Evolutionary conservation across 2,797 vertebrate species (phyloP).

Genomic region (Hydrolagus colliei): DNA sequence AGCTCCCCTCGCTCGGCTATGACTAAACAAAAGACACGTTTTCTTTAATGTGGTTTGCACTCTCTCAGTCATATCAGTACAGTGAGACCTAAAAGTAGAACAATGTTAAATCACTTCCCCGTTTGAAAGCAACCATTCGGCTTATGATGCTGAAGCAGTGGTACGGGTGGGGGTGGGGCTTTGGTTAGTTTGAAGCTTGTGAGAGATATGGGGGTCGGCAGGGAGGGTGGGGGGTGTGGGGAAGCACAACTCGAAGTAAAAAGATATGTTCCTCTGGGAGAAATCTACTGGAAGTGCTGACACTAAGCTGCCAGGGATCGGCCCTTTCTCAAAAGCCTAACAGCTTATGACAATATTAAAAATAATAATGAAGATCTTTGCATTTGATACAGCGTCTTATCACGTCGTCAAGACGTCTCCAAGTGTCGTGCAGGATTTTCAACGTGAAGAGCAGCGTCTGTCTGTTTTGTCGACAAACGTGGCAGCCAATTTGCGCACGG

Average conservation of each 20-base stretch:
- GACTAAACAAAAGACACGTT: conserved; percentile 59
- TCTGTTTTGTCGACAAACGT: no score
- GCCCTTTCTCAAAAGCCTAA: no score
- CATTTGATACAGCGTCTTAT: no score
- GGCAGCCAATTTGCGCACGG: no score
- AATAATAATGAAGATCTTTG: no score
- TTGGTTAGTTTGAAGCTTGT: neutral
- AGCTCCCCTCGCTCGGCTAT: conserved; percentile 52
- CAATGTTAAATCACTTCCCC: neutral
- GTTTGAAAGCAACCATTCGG: neutral
- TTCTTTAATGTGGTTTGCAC: neutral
- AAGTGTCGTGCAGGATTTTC: no score
- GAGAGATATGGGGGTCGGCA: neutral
- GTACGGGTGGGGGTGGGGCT: no score
- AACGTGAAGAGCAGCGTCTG: no score
- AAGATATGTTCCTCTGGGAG: conserved; percentile 15
- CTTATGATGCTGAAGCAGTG: neutral
- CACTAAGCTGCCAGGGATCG: neutral
- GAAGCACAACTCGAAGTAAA: neutral
- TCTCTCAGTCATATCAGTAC: neutral
- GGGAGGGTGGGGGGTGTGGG: neutral
- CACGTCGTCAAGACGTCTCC: no score
- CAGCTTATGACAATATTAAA: no score
- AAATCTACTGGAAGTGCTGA: neutral
- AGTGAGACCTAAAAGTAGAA: neutral